Conservation (phyloP, 2,113 vertebrate species). For the Phrynosoma blainvillii region DNA sequence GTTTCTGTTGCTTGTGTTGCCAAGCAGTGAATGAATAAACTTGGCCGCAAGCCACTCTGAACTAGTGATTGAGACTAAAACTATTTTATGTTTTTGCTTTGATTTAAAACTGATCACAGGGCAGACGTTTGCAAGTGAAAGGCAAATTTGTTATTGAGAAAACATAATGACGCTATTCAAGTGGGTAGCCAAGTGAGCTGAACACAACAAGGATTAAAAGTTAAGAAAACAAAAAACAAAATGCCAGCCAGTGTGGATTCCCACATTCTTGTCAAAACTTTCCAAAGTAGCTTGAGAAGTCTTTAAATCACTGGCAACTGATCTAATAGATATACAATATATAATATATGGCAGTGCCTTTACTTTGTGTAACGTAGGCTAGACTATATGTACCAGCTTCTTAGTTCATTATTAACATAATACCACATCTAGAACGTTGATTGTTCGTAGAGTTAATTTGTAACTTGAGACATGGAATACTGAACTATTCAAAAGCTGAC, state of each 20-base stretch:
- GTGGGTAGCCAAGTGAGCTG: no score
- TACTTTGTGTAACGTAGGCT: neutral
- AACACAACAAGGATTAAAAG: neutral
- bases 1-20: neutral
- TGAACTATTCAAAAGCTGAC: neutral
- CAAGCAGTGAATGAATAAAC: neutral
- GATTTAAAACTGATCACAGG: neutral
- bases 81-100: neutral
- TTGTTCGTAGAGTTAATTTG: constrained; percentile 46
- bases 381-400: neutral
- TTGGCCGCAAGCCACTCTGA: neutral
- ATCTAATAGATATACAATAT: neutral
- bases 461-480: constrained; percentile 31
- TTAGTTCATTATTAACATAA: constrained; percentile 43
- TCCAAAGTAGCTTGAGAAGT: neutral
- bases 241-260: neutral
- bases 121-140: neutral
- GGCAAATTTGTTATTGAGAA: neutral
- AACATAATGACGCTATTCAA: neutral
- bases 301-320: neutral
- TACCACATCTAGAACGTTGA: constrained; percentile 24
- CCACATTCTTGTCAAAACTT: neutral
- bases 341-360: neutral
- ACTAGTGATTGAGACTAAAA: fast-evolving
- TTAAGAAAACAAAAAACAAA: neutral